Conservation (phyloP, 2,888 invertebrate genomes). For the Ashinkailepas kermadecensis region DNA sequence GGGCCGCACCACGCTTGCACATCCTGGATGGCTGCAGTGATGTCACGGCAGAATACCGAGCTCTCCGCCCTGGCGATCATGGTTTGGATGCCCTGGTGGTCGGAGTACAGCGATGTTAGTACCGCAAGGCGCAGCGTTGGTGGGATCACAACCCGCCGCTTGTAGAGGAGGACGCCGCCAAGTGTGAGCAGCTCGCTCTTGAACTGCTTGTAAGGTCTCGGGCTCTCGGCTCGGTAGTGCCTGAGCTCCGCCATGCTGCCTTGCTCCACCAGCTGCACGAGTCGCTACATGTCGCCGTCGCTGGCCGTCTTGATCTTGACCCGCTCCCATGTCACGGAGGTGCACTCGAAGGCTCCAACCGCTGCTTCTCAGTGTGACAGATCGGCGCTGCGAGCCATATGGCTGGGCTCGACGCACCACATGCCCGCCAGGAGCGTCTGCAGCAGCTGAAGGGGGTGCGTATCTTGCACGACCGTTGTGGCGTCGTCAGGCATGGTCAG, state of each 20-base stretch:
- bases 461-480: neutral
- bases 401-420: neutral
- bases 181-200: neutral
- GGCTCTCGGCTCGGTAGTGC: neutral
- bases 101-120: neutral
- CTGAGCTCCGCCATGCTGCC: neutral
- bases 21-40: neutral
- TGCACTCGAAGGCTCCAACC: neutral
- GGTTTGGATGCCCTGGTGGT: neutral
- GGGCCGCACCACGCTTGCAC: neutral
- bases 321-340: conserved; percentile 19
- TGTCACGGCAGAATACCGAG: neutral
- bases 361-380: neutral
- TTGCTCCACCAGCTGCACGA: neutral
- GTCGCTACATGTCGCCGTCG: neutral
- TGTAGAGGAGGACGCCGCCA: neutral
- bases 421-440: neutral
- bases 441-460: neutral
- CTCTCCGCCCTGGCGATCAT: neutral
- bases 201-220: neutral
- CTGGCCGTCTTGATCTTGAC: conserved; percentile 13
- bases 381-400: neutral
- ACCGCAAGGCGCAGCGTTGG: neutral
- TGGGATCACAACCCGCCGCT: neutral
- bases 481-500: conserved; percentile 3